Percentiles rank a stretch among this genome's conserved stretches.
These are phyloP conservation scores for Dipus sagitta DNA, from an alignment of 2,797 vertebrate genomes.

Conservation along the genomic window DNA sequence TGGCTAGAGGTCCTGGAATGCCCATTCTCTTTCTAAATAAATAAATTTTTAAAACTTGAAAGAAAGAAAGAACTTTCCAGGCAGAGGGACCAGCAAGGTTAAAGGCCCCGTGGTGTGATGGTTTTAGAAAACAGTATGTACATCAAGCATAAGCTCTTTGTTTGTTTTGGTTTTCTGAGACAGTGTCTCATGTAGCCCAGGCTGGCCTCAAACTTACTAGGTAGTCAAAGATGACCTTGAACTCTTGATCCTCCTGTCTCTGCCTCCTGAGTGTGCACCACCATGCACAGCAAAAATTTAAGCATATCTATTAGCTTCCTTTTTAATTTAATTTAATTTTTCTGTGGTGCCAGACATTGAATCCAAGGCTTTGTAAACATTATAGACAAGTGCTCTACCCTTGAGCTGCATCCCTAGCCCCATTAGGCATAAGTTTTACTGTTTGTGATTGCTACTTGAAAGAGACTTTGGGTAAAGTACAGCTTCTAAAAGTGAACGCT, in stretches of 20 bases:
- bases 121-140: background rate
- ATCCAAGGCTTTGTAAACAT: background rate
- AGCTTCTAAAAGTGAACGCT: background rate
- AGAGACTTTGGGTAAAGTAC: slow-evolving; percentile 11
- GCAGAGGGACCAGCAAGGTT: background rate
- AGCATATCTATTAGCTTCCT: background rate
- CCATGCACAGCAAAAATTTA: background rate
- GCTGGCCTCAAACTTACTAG: background rate
- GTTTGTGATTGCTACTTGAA: slow-evolving; percentile 21
- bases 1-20: no score
- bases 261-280: background rate
- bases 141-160: background rate
- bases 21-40: no score
- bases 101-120: background rate
- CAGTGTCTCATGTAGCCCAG: background rate
- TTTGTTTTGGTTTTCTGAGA: background rate
- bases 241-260: background rate
- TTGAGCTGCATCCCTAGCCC: background rate
- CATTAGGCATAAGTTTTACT: background rate
- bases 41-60: no score
- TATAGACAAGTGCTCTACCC: background rate
- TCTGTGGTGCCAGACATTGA: background rate
- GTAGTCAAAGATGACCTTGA: background rate
- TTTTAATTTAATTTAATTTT: background rate
- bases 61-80: background rate